A percentile compares a stretch with the other conserved stretches of the same genome.
These are phyloP conservation scores for Bellardia pandia DNA, from an alignment of 2,888 invertebrate genomes.

Conservation along the genomic window DNA sequence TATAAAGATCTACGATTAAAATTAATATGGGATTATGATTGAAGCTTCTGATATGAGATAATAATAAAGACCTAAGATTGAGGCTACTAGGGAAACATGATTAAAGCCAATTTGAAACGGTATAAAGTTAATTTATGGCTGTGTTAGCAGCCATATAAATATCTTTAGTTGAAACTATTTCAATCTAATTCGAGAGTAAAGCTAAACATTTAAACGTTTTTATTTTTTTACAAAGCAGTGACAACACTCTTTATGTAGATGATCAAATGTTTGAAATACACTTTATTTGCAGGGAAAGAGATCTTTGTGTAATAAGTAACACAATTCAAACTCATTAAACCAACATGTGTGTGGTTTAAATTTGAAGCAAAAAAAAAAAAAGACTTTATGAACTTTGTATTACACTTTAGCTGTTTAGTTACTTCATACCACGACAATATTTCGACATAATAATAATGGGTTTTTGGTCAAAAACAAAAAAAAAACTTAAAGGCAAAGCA, in stretches of 20 bases:
- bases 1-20: too few species aligned
- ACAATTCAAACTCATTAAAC: conserved; percentile 28
- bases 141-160: too few species aligned
- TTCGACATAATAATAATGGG: conserved; percentile 56
- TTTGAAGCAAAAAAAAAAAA: neutral
- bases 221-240: too few species aligned
- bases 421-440: conserved; percentile 38
- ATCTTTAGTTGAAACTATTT: too few species aligned
- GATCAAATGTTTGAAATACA: neutral
- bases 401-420: conserved; percentile 44
- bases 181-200: too few species aligned
- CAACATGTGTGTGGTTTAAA: conserved; percentile 19
- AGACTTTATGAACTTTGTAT: conserved; percentile 39
- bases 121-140: too few species aligned
- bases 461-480: conserved; percentile 29
- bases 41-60: too few species aligned
- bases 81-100: too few species aligned
- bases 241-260: neutral
- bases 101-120: too few species aligned
- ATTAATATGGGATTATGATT: too few species aligned
- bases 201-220: too few species aligned
- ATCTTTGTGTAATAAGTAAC: neutral
- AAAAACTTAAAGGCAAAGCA: conserved; percentile 6
- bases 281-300: neutral
- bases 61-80: too few species aligned